These are phyloP conservation scores for Anoncus sp. DNA, from an alignment of 2,888 invertebrate genomes.

Conservation along the genomic window DNA sequence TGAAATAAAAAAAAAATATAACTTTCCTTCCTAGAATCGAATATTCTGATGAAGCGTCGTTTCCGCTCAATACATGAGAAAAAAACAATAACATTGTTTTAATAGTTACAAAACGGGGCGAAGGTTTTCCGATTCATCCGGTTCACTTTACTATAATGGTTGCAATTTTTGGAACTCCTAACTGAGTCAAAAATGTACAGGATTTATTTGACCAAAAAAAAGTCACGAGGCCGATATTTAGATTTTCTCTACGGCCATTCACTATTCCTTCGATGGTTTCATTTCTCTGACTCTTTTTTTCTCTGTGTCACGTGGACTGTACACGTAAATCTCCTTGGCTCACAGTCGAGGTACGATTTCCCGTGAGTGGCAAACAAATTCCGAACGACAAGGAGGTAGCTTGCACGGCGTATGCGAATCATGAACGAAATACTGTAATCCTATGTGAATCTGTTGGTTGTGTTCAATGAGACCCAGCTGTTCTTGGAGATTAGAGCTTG, in stretches of 20 bases:
- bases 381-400: slow-evolving; percentile 38
- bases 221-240: background rate
- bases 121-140: too few species aligned
- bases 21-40: too few species aligned
- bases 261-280: too few species aligned
- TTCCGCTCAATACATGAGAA: too few species aligned
- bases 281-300: slow-evolving; percentile 10
- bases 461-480: background rate
- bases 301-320: slow-evolving; percentile 29
- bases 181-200: too few species aligned
- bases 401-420: slow-evolving; percentile 67
- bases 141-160: too few species aligned
- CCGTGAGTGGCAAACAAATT: slow-evolving; percentile 66
- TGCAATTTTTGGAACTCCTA: too few species aligned
- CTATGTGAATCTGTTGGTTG: slow-evolving; percentile 21
- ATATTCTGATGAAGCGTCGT: too few species aligned
- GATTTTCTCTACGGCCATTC: background rate
- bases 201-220: too few species aligned
- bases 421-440: slow-evolving; percentile 8
- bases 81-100: too few species aligned
- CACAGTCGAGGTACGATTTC: slow-evolving; percentile 56
- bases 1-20: too few species aligned
- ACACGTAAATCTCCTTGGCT: slow-evolving; percentile 35
- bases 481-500: slow-evolving; percentile 8
- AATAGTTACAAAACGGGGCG: too few species aligned